Base-by-base conservation (phyloP, 2,797 vertebrate genomes). In the Caiman crocodilus region DNA sequence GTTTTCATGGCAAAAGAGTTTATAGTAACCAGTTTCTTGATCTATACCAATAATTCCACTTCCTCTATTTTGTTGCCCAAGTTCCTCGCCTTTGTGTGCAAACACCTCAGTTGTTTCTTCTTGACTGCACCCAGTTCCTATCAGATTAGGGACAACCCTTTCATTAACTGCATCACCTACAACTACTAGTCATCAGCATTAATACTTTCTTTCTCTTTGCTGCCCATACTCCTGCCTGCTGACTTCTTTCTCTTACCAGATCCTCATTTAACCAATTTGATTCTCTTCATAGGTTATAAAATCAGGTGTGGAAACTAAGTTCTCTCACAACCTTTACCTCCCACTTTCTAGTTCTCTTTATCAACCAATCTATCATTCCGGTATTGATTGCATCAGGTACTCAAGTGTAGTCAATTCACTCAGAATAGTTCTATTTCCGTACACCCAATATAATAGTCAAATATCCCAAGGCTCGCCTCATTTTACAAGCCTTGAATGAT, bases 71-170 rank as follows among this genome's bases (percentile, higher is more conserved):
- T 76, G 79, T 23, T 79, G 76, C 13, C 14, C 63, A 32, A 42
- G 32, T 87, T 92, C 23, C 35, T 1, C 1, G 28, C 1, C 0
- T 2, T 28, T 75, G 16, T 1, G 3, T 26, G 85, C 59, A 79
- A 90, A 32, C 63, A 82, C 15, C 55, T 42, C 73, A 76, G 26
- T 20, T 50, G 9, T 10, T 50, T 50, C 42, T 50, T 50, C 42
- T n/a, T 6, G 13, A 6, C 4, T 35, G 88, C 76, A 89, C 7
- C 35, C 42, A 50, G 42, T 50, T 50, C 42, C 42, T 82, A 1
- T 10, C 63, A 28, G 67, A 1, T 23, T 35, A 23, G 18, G 21
- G 14, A 94, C 64, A 82, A 77, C 50, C 10, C 20, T 71, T 82
- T 74, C 30, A 12, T 32, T 35, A 92, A 60, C 55, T 75, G 42